Conservation (phyloP, 2,797 vertebrate genomes). For the Meda fulgida region DNA sequence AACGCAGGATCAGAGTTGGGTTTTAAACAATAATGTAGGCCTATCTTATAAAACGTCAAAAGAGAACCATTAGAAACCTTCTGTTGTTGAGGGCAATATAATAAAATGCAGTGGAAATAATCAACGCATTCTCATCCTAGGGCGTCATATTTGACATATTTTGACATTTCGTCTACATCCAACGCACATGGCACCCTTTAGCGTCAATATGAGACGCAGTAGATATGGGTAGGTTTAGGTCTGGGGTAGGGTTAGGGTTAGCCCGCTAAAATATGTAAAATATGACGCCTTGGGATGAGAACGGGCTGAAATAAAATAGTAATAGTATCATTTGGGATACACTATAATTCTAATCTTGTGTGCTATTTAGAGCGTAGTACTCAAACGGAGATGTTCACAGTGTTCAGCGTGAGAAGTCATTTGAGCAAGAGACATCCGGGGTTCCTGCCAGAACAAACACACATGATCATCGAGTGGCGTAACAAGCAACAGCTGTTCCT, state of each 20-base stretch:
- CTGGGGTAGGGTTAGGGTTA: too few relatives aligned
- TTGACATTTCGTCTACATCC: too few relatives aligned
- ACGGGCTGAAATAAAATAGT: too few relatives aligned
- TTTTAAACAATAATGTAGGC: background rate
- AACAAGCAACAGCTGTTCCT: slow-evolving; percentile 7
- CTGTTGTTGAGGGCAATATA: background rate
- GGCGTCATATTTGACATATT: too few relatives aligned
- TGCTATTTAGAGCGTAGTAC: too few relatives aligned
- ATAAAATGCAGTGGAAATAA: background rate
- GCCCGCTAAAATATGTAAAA: too few relatives aligned
- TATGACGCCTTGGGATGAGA: too few relatives aligned
- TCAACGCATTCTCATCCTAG: too few relatives aligned
- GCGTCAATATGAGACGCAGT: too few relatives aligned
- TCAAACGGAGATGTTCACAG: background rate
- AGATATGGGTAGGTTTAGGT: too few relatives aligned
- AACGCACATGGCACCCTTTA: too few relatives aligned
- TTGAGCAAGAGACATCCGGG: background rate
- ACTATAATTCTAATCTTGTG: background rate
- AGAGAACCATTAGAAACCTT: background rate
- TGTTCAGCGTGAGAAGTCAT: background rate
- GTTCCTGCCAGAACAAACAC: background rate
- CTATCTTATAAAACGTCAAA: background rate
- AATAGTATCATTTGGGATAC: background rate
- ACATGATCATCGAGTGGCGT: background rate
- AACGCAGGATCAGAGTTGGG: background rate